A percentile compares a stretch with the other conserved stretches of the same genome.
Evolutionary conservation across 2,113 vertebrate genomes (phyloP).

Genomic region (Sapayoa aenigma): DNA sequence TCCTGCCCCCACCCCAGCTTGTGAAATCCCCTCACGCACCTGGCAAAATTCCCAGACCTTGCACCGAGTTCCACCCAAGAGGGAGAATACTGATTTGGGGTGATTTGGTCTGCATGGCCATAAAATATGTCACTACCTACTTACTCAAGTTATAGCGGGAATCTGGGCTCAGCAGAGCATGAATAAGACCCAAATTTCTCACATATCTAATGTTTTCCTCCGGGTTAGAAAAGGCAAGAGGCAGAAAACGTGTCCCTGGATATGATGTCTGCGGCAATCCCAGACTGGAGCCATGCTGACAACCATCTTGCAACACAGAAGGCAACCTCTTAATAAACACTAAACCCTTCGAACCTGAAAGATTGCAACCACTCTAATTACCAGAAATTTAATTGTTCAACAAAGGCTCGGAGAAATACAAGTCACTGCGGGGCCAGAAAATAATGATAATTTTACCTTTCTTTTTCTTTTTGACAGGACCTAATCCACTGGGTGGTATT

Average conservation of each 20-base stretch:
- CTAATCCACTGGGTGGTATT: background rate
- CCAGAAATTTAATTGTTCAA: conserved; percentile 46
- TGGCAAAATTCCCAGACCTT: background rate
- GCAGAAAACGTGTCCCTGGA: background rate
- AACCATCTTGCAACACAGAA: conserved; percentile 60
- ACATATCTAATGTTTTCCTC: background rate
- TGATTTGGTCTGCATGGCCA: background rate
- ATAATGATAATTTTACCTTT: background rate
- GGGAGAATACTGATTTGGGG: background rate
- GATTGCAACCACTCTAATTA: conserved; percentile 46
- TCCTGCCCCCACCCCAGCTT: background rate
- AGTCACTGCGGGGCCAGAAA: background rate
- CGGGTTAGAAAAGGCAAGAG: background rate
- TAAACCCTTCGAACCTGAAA: conserved; percentile 63
- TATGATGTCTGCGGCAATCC: background rate
- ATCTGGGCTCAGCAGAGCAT: background rate
- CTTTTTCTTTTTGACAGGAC: background rate
- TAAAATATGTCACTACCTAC: background rate
- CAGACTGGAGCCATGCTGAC: conserved; percentile 31
- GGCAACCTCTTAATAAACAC: conserved; percentile 59
- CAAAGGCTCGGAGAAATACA: background rate
- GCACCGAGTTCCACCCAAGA: background rate
- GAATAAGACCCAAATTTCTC: background rate
- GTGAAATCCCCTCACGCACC: background rate
- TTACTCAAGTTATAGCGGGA: background rate